Conservation (phyloP, 2,113 vertebrate species). For the Australoheros scitulus region DNA sequence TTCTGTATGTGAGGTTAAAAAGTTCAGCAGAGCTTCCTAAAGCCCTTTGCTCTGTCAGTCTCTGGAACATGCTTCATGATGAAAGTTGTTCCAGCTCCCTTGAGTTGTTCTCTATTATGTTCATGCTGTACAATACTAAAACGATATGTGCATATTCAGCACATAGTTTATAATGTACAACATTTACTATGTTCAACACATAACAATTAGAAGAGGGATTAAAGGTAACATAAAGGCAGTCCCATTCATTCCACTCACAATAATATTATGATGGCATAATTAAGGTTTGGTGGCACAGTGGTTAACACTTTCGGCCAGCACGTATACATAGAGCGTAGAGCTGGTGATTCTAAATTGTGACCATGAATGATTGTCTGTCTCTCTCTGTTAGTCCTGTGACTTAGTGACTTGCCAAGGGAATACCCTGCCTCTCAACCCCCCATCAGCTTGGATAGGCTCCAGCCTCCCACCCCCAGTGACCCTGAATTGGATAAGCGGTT, state of each 20-base stretch:
- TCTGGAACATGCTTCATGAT: neutral
- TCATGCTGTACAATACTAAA: neutral
- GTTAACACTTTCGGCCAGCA: neutral
- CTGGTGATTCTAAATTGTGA: neutral
- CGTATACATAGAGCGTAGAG: too few relatives aligned
- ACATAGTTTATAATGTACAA: neutral
- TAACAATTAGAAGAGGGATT: neutral
- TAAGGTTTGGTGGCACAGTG: neutral
- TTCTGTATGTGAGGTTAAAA: conserved; percentile 14
- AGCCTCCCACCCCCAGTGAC: neutral
- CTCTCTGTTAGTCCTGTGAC: neutral
- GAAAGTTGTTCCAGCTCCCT: neutral
- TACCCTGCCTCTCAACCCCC: neutral
- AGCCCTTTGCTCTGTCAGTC: neutral
- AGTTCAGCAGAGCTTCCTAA: conserved; percentile 6
- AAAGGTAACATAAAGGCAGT: neutral
- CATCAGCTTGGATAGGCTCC: neutral
- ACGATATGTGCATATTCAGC: neutral
- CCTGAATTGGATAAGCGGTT: neutral
- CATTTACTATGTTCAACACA: neutral
- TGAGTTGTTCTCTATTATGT: neutral
- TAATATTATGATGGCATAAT: neutral
- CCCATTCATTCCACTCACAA: neutral
- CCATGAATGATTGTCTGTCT: neutral
- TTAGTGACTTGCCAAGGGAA: neutral